Base-by-base conservation (phyloP, 2,797 vertebrate genomes). In the Phataginus tetradactyla region DNA sequence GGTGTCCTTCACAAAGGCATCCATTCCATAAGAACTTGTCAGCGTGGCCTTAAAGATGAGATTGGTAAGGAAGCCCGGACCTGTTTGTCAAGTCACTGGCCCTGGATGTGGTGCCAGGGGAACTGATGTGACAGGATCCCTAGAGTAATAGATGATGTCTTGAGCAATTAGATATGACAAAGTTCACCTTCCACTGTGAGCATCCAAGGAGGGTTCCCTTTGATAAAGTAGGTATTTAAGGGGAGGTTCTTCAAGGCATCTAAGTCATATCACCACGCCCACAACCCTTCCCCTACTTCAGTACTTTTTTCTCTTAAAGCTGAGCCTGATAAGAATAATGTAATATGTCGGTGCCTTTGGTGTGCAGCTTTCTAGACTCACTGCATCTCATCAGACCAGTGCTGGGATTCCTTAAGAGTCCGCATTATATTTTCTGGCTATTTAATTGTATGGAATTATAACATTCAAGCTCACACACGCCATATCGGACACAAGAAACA, bases 361-460 rank as follows among this genome's bases (percentile, higher is more conserved):
- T 27, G 77, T 14, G 45, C 4, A 74, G 25, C 2, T 78, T 13
- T 5, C 29, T 87, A 80, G 72, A 68, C 49, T 17, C 13, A 86
- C 61, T 94, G 88, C 87, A 90, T 77, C 37, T 72, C 59, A 78
- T 74, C 17, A 71, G 39, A 37, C 27, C 11, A 57, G 1, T 23
- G 2, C 42, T 74, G 45, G 34, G 74, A 66, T 81, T 87, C 15
- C 17, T 95, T 89, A 86, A 34, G 20, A 66, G 13, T 45, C 12
- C 15, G 20, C 57, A 51, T 55, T 34, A 61, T 1, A 72, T 61
- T 86, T 81, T 90, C 45, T 75, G 59, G 86, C 13, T 57, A 66
- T 45, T 71, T 94, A 86, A 86, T 27, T 84, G 23, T n/a, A 69
- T 88, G 37, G 2, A 34, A 83, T 83, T 92, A 55, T 66, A 91